Evolutionary conservation across 2,888 invertebrate species (phyloP), one percentile per base, ranked within the genome.

Genomic region (Drosophila sordidula): DNA sequence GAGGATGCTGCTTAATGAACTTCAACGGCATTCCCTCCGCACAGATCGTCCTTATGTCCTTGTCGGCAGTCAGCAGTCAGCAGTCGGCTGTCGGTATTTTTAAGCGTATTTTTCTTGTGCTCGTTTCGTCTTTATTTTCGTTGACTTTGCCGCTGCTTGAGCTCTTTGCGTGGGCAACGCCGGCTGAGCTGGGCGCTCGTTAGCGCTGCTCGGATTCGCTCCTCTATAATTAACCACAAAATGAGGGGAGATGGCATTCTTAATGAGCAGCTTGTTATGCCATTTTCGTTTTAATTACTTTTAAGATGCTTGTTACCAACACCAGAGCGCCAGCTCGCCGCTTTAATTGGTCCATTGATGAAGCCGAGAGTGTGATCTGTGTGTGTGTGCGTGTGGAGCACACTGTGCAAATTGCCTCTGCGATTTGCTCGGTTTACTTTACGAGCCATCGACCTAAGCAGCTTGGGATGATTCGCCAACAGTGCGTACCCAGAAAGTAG

Each of bases 221-320:
- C 68, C 78, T 80, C 90, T 90, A 90, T 90, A 91, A 90, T 90
- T 91, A 91, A 90, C 89, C 91, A 78, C 89, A 90, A 84, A 89
- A 75, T 88, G 78, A 87, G 81, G 42, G 58, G 58, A 44, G 68
- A 70, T 62, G 75, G 74, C 59, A 68, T 73, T 70, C 75, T 89
- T 85, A 87, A 86, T 90, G 84, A 87, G 89, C 80, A 82, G 87
- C 90, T 90, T 90, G 82, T 84, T 89, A 89, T 88, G 82, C 80
- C 80, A 74, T 78, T 88, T 86, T 84, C 85, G 73, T 85, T 89
- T 89, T 89, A 89, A 89, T 89, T 89, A 87, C 87, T 81, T 89
- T 87, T 86, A 87, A 90, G 86, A 84, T 79, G 73, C 86, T 81
- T 85, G 80, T 82, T 82, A 70, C 75, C 81, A 81, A 80, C 82